A percentile compares a stretch with the other conserved stretches of the same genome.
Evolutionary conservation across 2,113 vertebrate species (phyloP).

Genomic region (Scalopus aquaticus): DNA sequence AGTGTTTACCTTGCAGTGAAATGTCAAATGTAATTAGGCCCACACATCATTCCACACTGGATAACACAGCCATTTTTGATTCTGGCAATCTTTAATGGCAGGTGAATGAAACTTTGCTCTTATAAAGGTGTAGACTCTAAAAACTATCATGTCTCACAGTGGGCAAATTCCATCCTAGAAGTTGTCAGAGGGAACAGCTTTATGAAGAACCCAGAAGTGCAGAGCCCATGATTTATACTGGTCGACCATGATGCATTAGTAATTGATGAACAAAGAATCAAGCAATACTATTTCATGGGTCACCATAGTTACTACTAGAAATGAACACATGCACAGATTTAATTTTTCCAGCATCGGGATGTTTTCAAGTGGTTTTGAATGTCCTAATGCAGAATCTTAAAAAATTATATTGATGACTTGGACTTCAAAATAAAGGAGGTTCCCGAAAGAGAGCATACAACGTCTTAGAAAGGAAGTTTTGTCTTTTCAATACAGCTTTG

Average conservation of each 20-base stretch:
- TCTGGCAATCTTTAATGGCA: background rate
- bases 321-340: slow-evolving; percentile 1
- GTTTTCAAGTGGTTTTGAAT: slow-evolving; percentile 49
- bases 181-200: background rate
- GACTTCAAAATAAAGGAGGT: slow-evolving; percentile 14
- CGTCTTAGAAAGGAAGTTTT: slow-evolving; percentile 29
- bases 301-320: slow-evolving; percentile 43
- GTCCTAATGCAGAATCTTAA: background rate
- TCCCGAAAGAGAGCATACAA: slow-evolving; percentile 25
- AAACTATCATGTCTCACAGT: background rate
- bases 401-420: slow-evolving; percentile 18
- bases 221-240: background rate
- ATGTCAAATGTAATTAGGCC: background rate
- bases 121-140: background rate
- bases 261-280: slow-evolving; percentile 14
- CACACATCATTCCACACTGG: background rate
- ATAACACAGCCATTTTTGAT: background rate
- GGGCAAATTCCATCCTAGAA: background rate
- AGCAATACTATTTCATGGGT: slow-evolving; percentile 16
- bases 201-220: slow-evolving; percentile 10
- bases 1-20: background rate
- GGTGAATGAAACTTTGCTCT: background rate
- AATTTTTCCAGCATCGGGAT: background rate
- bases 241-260: background rate
- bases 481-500: slow-evolving; percentile 38